Percentiles rank a stretch among this genome's conserved stretches.
These are phyloP conservation scores for Eolophus roseicapilla DNA, from an alignment of 2,113 vertebrate species.

Conservation along the genomic window DNA sequence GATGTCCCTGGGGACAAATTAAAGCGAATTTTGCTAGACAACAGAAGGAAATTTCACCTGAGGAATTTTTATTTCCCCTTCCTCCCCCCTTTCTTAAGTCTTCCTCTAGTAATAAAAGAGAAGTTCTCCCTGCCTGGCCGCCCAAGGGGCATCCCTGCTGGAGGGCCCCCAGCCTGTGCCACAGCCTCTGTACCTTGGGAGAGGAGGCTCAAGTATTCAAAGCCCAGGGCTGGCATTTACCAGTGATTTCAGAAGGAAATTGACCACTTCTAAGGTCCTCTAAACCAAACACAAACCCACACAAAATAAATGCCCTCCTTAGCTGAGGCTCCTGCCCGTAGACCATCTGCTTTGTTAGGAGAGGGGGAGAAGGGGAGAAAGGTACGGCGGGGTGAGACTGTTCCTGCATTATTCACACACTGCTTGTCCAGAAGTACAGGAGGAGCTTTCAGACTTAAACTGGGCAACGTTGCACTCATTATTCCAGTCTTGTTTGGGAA, in stretches of 20 bases:
- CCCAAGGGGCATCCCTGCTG: slow-evolving; percentile 63
- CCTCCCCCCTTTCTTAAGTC: not conserved
- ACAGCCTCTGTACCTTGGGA: not conserved
- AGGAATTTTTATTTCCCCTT: not conserved
- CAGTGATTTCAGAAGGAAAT: slow-evolving; percentile 47
- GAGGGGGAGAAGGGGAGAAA: not conserved
- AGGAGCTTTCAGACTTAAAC: not conserved
- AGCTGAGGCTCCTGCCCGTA: not conserved
- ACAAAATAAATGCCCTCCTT: not conserved
- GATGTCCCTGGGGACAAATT: slow-evolving; percentile 80
- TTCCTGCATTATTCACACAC: not conserved
- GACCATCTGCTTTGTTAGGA: slow-evolving; percentile 14
- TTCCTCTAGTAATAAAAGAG: slow-evolving; percentile 72
- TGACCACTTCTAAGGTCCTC: slow-evolving; percentile 19
- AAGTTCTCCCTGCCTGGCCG: slow-evolving; percentile 52
- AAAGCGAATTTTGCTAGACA: slow-evolving; percentile 73
- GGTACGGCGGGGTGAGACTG: not conserved
- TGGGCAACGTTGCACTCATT: not conserved
- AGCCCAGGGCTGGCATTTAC: slow-evolving; percentile 75
- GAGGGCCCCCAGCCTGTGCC: slow-evolving; percentile 17
- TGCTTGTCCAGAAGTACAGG: not conserved
- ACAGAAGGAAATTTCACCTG: slow-evolving; percentile 69
- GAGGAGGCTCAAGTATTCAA: slow-evolving; percentile 75
- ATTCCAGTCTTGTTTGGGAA: not conserved
- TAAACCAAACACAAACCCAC: not conserved